Conservation (phyloP, 2,888 invertebrate genomes). For the Euclidia mi region DNA sequence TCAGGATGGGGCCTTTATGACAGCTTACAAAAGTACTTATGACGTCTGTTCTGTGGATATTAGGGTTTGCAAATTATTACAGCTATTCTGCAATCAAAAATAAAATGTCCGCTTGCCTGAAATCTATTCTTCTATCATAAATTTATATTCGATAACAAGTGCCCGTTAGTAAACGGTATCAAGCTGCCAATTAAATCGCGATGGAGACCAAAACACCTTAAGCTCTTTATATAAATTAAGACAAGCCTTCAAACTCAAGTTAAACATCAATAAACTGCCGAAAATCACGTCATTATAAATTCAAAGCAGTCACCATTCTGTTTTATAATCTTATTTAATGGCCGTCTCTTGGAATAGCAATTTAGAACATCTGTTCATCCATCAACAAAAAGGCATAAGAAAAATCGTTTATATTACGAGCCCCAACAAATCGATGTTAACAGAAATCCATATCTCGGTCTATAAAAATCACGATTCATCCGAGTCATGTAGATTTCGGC, state of each 20-base stretch:
- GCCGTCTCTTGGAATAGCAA: background rate
- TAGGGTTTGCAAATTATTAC: no score
- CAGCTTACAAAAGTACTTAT: no score
- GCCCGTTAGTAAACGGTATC: no score
- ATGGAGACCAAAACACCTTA: no score
- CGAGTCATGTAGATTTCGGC: constrained; percentile 55
- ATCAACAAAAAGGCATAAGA: constrained; percentile 2
- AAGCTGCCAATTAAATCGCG: no score
- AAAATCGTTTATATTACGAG: background rate
- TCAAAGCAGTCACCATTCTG: constrained; percentile 1
- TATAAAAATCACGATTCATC: constrained; percentile 37
- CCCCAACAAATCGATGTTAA: background rate
- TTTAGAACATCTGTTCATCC: constrained; percentile 5
- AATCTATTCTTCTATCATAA: no score
- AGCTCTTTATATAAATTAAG: no score
- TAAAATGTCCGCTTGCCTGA: no score
- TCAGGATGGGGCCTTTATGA: no score
- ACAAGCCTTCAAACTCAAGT: background rate
- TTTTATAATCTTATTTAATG: background rate
- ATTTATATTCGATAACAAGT: no score
- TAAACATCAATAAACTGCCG: background rate
- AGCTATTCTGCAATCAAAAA: no score
- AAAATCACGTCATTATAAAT: background rate
- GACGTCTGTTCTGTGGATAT: no score
- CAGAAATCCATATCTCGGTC: constrained; percentile 21